Evolutionary conservation across 2,113 vertebrate genomes (phyloP).

Genomic region (Nycticebus coucang): DNA sequence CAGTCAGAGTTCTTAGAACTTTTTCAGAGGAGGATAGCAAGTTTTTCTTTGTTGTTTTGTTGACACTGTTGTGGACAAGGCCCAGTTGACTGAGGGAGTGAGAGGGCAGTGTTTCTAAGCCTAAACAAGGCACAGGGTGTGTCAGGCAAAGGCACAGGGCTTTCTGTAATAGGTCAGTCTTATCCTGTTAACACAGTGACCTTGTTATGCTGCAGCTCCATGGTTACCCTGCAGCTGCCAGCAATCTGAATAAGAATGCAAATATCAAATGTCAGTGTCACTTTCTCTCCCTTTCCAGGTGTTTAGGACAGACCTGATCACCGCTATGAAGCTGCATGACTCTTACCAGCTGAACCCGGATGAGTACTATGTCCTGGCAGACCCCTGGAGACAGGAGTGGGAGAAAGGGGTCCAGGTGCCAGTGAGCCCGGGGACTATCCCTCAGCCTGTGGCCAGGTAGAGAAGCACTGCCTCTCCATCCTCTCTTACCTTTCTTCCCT

Average conservation of each 20-base stretch:
- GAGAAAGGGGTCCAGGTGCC: conserved; percentile 99
- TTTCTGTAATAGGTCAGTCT: conserved; percentile 63
- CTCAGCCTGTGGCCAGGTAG: conserved; percentile 93
- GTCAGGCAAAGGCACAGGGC: not conserved
- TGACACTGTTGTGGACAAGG: not conserved
- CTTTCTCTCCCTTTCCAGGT: conserved; percentile 88
- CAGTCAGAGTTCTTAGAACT: not conserved
- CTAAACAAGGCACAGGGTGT: not conserved
- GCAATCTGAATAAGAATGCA: conserved; percentile 72
- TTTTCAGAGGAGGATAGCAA: not conserved
- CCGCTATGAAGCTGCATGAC: conserved; percentile 98
- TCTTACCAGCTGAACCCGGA: conserved; percentile 96
- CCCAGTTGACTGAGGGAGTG: not conserved
- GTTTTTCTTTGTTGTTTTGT: not conserved
- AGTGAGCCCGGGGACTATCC: conserved; percentile 95
- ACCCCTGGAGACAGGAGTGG: conserved; percentile 99
- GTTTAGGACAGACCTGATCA: conserved; percentile 98
- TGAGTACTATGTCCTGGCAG: conserved; percentile 95
- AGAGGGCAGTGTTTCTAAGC: not conserved
- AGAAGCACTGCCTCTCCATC: rapidly evolving
- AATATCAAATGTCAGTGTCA: conserved; percentile 79
- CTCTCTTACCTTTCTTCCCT: rapidly evolving
- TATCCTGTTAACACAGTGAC: conserved; percentile 71
- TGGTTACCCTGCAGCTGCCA: conserved; percentile 79
- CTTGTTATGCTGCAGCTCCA: conserved; percentile 70